Evolutionary conservation across 2,797 vertebrate species (phyloP).

Genomic region (Fratercula arctica): DNA sequence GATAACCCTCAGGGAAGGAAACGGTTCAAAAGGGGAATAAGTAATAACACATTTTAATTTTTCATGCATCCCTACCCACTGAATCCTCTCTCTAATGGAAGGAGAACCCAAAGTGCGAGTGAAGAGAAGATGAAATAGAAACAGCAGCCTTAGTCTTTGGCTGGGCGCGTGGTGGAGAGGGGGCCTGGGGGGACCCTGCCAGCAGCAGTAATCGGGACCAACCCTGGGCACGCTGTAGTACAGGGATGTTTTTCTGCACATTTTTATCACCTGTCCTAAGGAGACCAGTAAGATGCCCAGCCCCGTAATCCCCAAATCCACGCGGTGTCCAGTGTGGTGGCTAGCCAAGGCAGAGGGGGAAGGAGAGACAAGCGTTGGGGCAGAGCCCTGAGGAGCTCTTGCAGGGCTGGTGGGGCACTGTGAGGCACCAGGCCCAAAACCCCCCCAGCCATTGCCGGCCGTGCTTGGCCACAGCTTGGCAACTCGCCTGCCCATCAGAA

Average conservation of each 20-base stretch:
- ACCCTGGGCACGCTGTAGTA: not conserved
- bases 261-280: not conserved
- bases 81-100: constrained; percentile 13
- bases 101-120: not conserved
- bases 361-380: rapidly evolving
- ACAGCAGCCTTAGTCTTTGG: not conserved
- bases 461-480: not conserved
- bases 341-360: not conserved
- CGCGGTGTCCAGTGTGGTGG: rapidly evolving
- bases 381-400: not conserved
- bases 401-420: rapidly evolving
- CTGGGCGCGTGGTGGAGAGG: not conserved
- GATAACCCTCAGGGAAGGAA: constrained; percentile 47
- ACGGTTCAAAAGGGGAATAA: constrained; percentile 30
- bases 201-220: rapidly evolving
- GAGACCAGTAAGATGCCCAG: not conserved
- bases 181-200: not conserved
- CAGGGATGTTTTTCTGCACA: not conserved
- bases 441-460: not conserved
- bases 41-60: constrained; percentile 62
- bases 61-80: constrained; percentile 26
- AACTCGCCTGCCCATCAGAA: not conserved
- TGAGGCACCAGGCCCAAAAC: too few relatives aligned
- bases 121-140: constrained; percentile 9
- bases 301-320: not conserved